phyloP scores from a whole-genome alignment of 2,113 vertebrate species.

The Zapornia atra region DNA sequence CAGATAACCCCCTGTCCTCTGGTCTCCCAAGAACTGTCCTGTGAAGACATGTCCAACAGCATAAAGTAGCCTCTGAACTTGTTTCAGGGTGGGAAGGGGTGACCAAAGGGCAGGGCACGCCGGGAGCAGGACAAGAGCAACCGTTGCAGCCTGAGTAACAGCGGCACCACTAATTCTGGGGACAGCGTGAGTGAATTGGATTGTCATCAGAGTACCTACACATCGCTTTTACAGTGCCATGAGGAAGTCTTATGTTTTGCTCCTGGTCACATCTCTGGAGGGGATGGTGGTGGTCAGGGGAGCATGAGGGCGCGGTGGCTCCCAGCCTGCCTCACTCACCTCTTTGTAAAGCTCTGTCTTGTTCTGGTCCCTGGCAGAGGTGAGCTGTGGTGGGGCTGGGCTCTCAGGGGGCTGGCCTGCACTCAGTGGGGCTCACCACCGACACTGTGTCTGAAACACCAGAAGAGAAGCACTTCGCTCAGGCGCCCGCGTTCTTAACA shows the following conservation, averaged over 20 bases:
- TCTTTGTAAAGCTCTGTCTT: background rate
- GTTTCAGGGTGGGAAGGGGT: background rate
- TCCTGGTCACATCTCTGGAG: background rate
- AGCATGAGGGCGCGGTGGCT: fast-evolving
- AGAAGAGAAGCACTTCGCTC: background rate
- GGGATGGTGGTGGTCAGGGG: background rate
- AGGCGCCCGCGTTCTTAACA: background rate
- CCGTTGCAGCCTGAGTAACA: fast-evolving
- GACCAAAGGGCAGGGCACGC: background rate
- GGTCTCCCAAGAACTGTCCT: background rate
- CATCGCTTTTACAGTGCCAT: fast-evolving
- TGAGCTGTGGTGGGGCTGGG: background rate
- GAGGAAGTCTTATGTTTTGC: too few species aligned
- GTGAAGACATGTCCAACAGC: fast-evolving
- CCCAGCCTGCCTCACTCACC: background rate
- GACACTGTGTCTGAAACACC: background rate
- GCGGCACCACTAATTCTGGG: background rate
- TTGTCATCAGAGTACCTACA: fast-evolving
- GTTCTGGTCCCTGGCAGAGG: background rate
- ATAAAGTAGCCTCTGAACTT: background rate
- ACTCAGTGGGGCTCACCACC: background rate
- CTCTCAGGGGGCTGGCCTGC: fast-evolving
- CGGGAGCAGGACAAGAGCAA: background rate
- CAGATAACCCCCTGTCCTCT: background rate
- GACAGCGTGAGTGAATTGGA: fast-evolving